phyloP scores from a whole-genome alignment of 2,888 invertebrate species.

The Heliconius aoede region DNA sequence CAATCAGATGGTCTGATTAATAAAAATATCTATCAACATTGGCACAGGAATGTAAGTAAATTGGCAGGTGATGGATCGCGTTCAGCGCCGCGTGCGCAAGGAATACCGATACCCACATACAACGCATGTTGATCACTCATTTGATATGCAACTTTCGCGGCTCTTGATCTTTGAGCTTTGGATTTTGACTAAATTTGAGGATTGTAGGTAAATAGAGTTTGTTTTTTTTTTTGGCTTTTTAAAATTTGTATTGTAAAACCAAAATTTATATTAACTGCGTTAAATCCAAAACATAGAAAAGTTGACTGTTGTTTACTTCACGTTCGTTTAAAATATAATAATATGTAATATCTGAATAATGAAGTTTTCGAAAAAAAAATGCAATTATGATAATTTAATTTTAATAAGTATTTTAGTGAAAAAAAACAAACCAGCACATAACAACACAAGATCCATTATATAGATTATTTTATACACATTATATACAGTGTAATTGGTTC shows the following conservation, averaged over 20 bases:
- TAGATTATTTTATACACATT: slow-evolving; percentile 36
- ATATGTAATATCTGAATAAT: background rate
- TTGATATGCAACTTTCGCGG: slow-evolving; percentile 46
- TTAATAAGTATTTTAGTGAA: no score
- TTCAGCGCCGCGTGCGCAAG: slow-evolving; percentile 43
- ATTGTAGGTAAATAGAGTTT: background rate
- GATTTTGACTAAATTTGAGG: slow-evolving; percentile 3
- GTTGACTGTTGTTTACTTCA: no score
- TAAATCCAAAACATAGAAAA: no score
- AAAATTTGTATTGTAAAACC: background rate
- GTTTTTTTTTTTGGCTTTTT: no score
- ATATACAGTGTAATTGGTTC: slow-evolving; percentile 39
- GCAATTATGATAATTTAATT: no score
- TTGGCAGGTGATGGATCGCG: slow-evolving; percentile 51
- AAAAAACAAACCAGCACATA: background rate
- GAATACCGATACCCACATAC: slow-evolving; percentile 47
- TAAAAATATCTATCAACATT: slow-evolving; percentile 49
- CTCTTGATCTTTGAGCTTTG: slow-evolving; percentile 27
- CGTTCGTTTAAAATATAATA: no score
- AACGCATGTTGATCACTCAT: slow-evolving; percentile 48
- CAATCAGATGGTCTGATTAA: slow-evolving; percentile 47
- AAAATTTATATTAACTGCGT: no score
- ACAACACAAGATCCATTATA: background rate
- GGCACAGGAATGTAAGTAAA: slow-evolving; percentile 51
- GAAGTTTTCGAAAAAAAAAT: background rate